Evolutionary conservation across 2,113 vertebrate species (phyloP), one percentile per base, ranked within the genome.

Genomic region (Stictonetta naevosa): DNA sequence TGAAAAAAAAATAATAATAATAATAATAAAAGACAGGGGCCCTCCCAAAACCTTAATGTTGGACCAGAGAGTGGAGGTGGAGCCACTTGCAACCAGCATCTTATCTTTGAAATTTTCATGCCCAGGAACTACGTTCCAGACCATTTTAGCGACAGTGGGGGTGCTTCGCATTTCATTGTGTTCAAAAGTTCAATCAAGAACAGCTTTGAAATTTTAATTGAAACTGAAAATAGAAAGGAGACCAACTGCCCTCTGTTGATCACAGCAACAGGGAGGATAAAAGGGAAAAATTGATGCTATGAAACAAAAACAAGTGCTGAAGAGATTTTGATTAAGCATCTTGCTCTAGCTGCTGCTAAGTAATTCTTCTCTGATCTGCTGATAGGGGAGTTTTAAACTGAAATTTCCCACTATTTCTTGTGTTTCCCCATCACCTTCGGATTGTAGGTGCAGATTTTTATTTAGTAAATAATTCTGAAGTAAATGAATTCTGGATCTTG

Each of bases 191-290:
- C 93, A 85, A 8, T 83, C 62, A 77, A 88, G 64, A 93, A 80
- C 59, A 74, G 81, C 85, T 96, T 55, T 88, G 75, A 96, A 90
- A 88, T 94, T 96, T 97, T 93, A 95, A 96, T 92, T 90, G 75
- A 96, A 97, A 90, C 90, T 78, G 72, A 92, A 96, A 93, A 94
- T 77, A 95, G 94, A 97, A 95, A 96, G 78, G 29, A 94, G 63
- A 36, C 85, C 46, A 94, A 83, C 68, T 92, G 76, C 90, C 92
- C 94, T 96, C 85, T 90, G 90, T 68, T 94, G 94, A 95, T 94
- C 75, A 94, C 90, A 95, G 82, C 68, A 93, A 88, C 46, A 33
- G 55, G 33, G 38, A 96, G 33, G 79, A 96, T 90, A 72, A 96
- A 90, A 91, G 71, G 82, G 84, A 94, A 87, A 82, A 90, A 78